Percentiles rank a stretch among this genome's conserved stretches.
Conservation (phyloP, 2,797 vertebrate species). For the Bovichtus diacanthus region DNA sequence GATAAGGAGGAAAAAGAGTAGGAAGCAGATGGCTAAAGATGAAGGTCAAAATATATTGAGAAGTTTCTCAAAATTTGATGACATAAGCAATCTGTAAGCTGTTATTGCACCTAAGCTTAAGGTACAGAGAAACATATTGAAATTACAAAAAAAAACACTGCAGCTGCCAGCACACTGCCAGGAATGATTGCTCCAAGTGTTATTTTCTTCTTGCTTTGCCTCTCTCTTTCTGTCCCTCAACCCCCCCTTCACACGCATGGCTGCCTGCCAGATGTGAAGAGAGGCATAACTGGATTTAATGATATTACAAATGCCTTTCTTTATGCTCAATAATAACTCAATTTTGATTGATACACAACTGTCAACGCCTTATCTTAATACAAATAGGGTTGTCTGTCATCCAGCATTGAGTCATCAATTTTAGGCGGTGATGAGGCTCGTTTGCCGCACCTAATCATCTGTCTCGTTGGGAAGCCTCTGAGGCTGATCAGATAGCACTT, state of each 20-base stretch:
- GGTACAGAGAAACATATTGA: conserved; percentile 98
- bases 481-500: conserved; percentile 97
- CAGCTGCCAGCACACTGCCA: conserved; percentile 90
- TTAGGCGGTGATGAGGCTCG: conserved; percentile 93
- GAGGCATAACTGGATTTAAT: conserved; percentile 97
- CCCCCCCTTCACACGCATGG: conserved; percentile 81
- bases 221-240: conserved; percentile 56
- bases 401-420: conserved; percentile 98
- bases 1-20: conserved; percentile 75
- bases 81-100: conserved; percentile 98
- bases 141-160: conserved; percentile 88
- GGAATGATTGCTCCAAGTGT: conserved; percentile 95
- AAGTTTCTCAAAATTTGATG: conserved; percentile 99
- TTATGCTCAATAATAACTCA: conserved; percentile 98
- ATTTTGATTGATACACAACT: conserved; percentile 95
- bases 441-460: conserved; percentile 98
- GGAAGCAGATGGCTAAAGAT: conserved; percentile 96
- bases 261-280: conserved; percentile 96
- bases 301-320: conserved; percentile 97
- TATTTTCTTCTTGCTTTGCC: conserved; percentile 56
- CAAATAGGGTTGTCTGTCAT: conserved; percentile 98
- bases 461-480: conserved; percentile 93
- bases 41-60: conserved; percentile 97
- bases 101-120: conserved; percentile 95
- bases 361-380: conserved; percentile 94